Conservation (phyloP, 2,113 vertebrate genomes). For the Pluvianellus socialis region DNA sequence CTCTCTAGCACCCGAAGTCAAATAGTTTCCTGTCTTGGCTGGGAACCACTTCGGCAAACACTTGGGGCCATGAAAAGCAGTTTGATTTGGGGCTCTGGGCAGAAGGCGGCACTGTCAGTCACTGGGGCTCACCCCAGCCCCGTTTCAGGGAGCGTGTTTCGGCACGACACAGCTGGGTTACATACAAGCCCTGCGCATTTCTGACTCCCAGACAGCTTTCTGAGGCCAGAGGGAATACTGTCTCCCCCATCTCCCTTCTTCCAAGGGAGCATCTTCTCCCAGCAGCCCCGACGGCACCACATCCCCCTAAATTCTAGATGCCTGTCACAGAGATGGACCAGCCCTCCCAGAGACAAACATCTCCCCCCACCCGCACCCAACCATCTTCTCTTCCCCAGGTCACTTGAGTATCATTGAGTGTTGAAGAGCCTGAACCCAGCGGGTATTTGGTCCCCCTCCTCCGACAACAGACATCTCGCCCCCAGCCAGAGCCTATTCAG, state of each 20-base stretch:
- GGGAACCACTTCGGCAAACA: conserved; percentile 9
- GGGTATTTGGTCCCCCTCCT: not conserved
- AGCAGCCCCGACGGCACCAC: accelerated
- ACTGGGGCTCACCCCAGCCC: conserved; percentile 13
- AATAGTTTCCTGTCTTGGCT: conserved; percentile 66
- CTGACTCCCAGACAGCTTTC: not conserved
- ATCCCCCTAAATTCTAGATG: not conserved
- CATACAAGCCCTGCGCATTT: not conserved
- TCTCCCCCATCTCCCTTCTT: not conserved
- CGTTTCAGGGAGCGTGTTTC: conserved; percentile 2
- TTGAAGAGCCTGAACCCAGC: not conserved
- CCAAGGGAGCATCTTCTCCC: not conserved
- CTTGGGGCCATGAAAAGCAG: conserved; percentile 52
- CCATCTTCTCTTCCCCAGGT: not conserved
- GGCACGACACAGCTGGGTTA: not conserved
- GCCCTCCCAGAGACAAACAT: accelerated
- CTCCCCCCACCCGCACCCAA: not conserved
- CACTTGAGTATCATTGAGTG: not conserved
- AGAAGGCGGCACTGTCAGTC: conserved; percentile 39
- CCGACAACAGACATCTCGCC: not conserved
- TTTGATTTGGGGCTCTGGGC: not conserved
- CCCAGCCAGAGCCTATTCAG: not conserved
- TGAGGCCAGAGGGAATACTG: not conserved
- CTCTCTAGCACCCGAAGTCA: conserved; percentile 51
- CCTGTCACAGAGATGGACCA: not conserved